Evolutionary conservation across 1,140 invertebrate genomes (phyloP).

Genomic region (Muscidifurax raptorellus): DNA sequence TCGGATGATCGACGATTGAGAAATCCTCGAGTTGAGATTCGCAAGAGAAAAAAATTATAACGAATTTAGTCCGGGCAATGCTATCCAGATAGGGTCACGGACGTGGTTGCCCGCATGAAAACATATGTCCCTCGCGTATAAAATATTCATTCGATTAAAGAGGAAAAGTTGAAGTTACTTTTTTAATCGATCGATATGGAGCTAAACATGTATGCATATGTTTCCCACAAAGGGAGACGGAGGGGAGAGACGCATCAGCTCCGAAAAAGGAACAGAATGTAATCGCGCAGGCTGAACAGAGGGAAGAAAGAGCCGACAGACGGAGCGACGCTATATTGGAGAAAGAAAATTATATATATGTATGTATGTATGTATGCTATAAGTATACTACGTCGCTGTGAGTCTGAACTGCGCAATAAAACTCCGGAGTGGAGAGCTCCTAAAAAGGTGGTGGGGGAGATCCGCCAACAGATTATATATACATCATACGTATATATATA

Average conservation of each 20-base stretch:
- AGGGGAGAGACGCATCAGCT: background rate
- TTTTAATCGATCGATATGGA: background rate
- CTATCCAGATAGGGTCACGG: background rate
- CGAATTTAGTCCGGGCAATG: background rate
- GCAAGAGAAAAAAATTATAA: background rate
- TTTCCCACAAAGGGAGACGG: too few species aligned
- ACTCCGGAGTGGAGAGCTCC: slow-evolving; percentile 12
- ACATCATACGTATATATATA: background rate
- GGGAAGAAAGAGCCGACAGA: background rate
- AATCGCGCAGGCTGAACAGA: background rate
- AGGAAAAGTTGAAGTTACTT: too few species aligned
- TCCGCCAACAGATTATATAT: background rate
- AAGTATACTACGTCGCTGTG: background rate
- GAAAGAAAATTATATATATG: background rate
- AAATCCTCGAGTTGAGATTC: background rate
- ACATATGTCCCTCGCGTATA: background rate
- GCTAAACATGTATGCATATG: background rate
- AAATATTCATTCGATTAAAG: too few species aligned
- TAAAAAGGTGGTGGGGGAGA: slow-evolving; percentile 29
- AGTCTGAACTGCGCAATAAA: slow-evolving; percentile 48
- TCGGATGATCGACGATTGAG: background rate
- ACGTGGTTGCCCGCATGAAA: background rate
- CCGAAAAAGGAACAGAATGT: background rate
- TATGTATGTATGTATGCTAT: too few species aligned
- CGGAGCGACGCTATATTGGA: background rate